A percentile compares a stretch with the other conserved stretches of the same genome.
These are phyloP conservation scores for Pseudomyrmex sp. DNA, from an alignment of 1,140 invertebrate species.

Conservation along the genomic window DNA sequence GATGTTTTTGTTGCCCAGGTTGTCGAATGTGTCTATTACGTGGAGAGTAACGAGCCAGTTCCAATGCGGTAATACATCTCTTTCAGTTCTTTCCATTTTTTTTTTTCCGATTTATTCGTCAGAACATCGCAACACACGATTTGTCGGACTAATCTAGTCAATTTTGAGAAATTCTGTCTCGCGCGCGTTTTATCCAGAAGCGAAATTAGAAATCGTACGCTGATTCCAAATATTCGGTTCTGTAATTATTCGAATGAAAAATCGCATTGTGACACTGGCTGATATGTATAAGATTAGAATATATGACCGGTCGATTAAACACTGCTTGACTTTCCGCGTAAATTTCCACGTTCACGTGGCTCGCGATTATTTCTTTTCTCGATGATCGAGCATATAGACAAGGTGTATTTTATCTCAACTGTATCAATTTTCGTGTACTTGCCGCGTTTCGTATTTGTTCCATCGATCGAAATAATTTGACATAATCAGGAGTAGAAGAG, in stretches of 20 bases:
- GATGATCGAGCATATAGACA: too few species aligned
- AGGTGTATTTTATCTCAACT: slow-evolving; percentile 1
- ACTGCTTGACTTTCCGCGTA: too few species aligned
- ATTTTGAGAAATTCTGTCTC: slow-evolving; percentile 59
- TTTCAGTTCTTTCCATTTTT: slow-evolving; percentile 20
- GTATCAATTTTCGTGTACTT: background rate
- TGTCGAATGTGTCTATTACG: background rate
- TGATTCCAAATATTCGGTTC: background rate
- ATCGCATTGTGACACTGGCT: too few species aligned
- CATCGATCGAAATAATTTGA: slow-evolving; percentile 24
- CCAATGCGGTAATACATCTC: slow-evolving; percentile 43
- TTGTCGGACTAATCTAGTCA: slow-evolving; percentile 69
- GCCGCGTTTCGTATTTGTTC: slow-evolving; percentile 7
- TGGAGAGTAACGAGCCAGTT: slow-evolving; percentile 14
- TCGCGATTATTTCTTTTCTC: too few species aligned
- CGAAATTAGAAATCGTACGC: slow-evolving; percentile 26
- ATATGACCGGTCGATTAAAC: too few species aligned
- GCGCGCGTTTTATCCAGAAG: slow-evolving; percentile 41
- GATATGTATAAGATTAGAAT: too few species aligned
- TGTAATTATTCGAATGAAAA: too few species aligned
- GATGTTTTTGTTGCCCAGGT: slow-evolving; percentile 15
- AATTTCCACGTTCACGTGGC: too few species aligned
- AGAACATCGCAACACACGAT: slow-evolving; percentile 50
- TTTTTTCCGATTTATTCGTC: slow-evolving; percentile 46
- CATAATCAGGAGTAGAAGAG: slow-evolving; percentile 28